These are phyloP conservation scores for human DNA, from an alignment of 2,113 vertebrate genomes.

Conservation along the genomic window GRCh38 chr13:73006501-73007000, in stretches of 20 bases:
- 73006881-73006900: background rate
- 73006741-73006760: background rate
- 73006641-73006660: slow-evolving; percentile 27
- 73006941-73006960: background rate
- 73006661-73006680: slow-evolving; percentile 30
- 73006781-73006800: background rate
- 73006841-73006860: background rate
- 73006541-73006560: background rate
- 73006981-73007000: slow-evolving; percentile 17
- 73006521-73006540: background rate
- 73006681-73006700: background rate
- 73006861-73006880: background rate
- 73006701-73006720: slow-evolving; percentile 28
- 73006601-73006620: background rate
- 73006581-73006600: background rate
- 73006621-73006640: slow-evolving; percentile 24
- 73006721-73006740: slow-evolving; percentile 32
- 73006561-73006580: slow-evolving; percentile 20
- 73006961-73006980: background rate
- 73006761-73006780: slow-evolving; percentile 44
- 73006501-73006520: background rate
- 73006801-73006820: slow-evolving; percentile 14
- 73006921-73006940: background rate
- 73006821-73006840: slow-evolving; percentile 28
- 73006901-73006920: background rate